Conservation (phyloP, 1,140 invertebrate species). For the Mercenaria mercenaria region DNA sequence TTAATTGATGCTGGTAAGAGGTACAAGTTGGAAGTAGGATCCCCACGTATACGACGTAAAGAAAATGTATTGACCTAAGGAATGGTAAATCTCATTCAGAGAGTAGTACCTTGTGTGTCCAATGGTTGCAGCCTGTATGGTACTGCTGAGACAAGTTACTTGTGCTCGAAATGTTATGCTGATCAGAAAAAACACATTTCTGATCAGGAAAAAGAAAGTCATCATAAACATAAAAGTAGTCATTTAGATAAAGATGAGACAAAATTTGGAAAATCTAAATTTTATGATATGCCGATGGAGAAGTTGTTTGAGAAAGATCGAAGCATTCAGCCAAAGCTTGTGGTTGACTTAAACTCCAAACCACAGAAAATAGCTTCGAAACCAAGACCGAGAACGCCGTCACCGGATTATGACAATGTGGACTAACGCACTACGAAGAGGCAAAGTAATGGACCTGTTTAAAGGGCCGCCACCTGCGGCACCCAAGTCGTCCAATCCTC, state of each 20-base stretch:
- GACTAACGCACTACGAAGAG: constrained; percentile 62
- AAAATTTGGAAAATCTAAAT: constrained; percentile 92
- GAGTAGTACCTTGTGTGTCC: constrained; percentile 80
- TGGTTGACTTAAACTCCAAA: constrained; percentile 35
- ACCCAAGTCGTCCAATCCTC: constrained; percentile 25
- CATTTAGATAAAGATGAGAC: constrained; percentile 79
- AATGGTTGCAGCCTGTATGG: constrained; percentile 87
- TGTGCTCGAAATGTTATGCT: constrained; percentile 84
- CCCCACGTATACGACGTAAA: constrained; percentile 72
- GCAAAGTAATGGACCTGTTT: constrained; percentile 59
- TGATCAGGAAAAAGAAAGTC: constrained; percentile 66
- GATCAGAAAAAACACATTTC: constrained; percentile 77
- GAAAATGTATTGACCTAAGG: constrained; percentile 71
- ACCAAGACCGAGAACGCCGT: constrained; percentile 88
- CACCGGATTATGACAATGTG: constrained; percentile 80
- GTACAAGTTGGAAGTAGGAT: constrained; percentile 87
- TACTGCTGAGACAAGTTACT: constrained; percentile 87
- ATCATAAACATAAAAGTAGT: constrained; percentile 40
- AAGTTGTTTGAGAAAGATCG: background rate
- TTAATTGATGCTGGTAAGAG: constrained; percentile 90
- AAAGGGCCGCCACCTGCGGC: constrained; percentile 21
- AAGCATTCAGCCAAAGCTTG: constrained; percentile 20
- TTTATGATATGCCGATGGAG: constrained; percentile 87
- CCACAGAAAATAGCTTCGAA: background rate
- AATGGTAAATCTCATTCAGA: constrained; percentile 42